Base-by-base conservation (phyloP, 37 sponge, comb jelly and placozoan genomes). In the Bolinopsis microptera region DNA sequence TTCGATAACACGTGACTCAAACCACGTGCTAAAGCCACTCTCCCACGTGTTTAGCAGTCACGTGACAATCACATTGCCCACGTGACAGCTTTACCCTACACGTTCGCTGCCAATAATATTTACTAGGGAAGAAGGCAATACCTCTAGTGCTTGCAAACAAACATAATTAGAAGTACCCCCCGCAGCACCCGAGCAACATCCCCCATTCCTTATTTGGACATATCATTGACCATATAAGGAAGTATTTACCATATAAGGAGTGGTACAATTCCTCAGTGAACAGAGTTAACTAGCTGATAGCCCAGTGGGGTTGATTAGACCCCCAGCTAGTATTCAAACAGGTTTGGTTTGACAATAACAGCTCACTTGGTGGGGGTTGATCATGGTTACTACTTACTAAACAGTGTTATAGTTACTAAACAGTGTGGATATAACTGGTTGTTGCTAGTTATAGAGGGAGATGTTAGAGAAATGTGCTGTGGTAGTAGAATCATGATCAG, bases 21-120 rank as follows among this genome's bases (percentile, higher is more conserved):
- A 36, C 16, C 33, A 77, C 31, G 74, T 72, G 74, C 61, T 18
- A 48, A 13, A 48, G 13, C 61, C 61, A 48, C 13, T 18, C 5
- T 48, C 61, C 61, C 61, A 48, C 61, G 61, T 48, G 61, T 13
- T n/a, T n/a, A 23, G 18, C 26, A 30, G 18, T 35, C 80, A 77
- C 80, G 80, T 77, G 80, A 34, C 33, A 1, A 32, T 21, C 27
- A 30, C 31, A 21, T 28, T 2, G 18, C 74, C 18, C 18, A 18
- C 18, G 18, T 67, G 18, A 3, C 28, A 70, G 27, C 35, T 13
- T 32, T 27, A 35, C 80, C 80, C 80, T 18, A 34, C 80, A 77
- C 80, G 80, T 77, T 77, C 1, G 9, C 13, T 3, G 28, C 8
- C 80, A 77, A 77, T 77, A 77, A 77, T 77, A 77, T 77, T 77